These are phyloP conservation scores for Cenopis cana DNA, from an alignment of 2,888 invertebrate genomes.

Conservation along the genomic window DNA sequence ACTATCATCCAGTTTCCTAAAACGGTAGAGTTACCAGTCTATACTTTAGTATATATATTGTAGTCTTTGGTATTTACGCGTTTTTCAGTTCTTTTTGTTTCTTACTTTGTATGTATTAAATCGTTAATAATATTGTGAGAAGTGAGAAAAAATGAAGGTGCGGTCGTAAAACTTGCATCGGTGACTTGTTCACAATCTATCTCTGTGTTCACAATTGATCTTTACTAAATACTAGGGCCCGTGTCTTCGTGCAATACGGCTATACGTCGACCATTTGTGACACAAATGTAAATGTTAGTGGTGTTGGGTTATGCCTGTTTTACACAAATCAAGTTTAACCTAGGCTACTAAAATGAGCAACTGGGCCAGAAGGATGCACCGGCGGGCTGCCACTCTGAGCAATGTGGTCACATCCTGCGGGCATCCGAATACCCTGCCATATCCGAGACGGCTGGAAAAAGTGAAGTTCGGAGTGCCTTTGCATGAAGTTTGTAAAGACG, in stretches of 20 bases:
- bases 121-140: conserved; percentile 6
- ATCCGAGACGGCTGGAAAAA: conserved; percentile 94
- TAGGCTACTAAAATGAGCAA: conserved; percentile 89
- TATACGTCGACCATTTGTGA: conserved; percentile 28
- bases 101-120: not conserved
- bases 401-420: conserved; percentile 97
- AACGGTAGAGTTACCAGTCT: too few species aligned
- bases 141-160: conserved; percentile 41
- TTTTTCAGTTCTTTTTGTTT: conserved; percentile 28
- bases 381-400: conserved; percentile 95
- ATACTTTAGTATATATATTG: too few species aligned
- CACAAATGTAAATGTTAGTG: conserved; percentile 29
- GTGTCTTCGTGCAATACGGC: conserved; percentile 29
- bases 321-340: conserved; percentile 36
- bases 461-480: conserved; percentile 97
- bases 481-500: conserved; percentile 97
- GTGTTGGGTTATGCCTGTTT: conserved; percentile 30
- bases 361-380: conserved; percentile 96
- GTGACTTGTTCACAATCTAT: conserved; percentile 33
- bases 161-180: conserved; percentile 35
- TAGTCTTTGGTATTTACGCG: conserved; percentile 5
- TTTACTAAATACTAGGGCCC: conserved; percentile 5
- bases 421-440: conserved; percentile 91
- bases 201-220: conserved; percentile 38
- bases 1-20: too few species aligned